Base-by-base conservation (phyloP, 2,888 invertebrate genomes). In the Neelides folsomi region DNA sequence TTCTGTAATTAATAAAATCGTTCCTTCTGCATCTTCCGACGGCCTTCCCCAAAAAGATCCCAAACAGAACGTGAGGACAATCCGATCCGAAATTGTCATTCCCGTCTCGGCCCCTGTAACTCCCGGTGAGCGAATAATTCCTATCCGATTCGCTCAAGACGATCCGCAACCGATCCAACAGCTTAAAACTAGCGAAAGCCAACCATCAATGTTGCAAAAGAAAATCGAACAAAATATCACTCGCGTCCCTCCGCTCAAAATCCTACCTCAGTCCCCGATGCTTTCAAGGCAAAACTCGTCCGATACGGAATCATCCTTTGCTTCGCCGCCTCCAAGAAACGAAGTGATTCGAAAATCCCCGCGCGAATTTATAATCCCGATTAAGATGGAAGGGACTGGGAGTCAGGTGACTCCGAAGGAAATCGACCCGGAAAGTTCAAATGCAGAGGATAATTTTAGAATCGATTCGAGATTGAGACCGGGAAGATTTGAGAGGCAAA, bases 361-460 rank as follows among this genome's bases (percentile, higher is more conserved):
- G 13, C 77, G 89, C 41, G 89, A 90, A 72, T 88, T 86, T 68
- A 88, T 90, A 66, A 89, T 90, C 71, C 89, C 89, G n/a, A 89
- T 90, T 67, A 86, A 87, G 15, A 83, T 89, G 51, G 89, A 90
- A 71, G n/a, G 40, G 4, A 10, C 12, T 7, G 27, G 27, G 27
- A 27, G 4, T 55, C 49, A 82, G 69, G 83, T 85, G 6, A 84
- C 83, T 19, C 84, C 85, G 19, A 75, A 55, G 20, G 60, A 60
- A 15, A 58, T 59, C 4, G 43, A 60, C 10, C 38, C 49, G 0
- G 57, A 59, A 34, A 48, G 52, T 4, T 55, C 57, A 35, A 37
- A 47, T 10, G 42, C 53, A 1, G 63, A 63, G 40, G 63, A 63
- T 49, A 57, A 59, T 10, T 63, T 75, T 76, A 18, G 75, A 75